phyloP scores from a whole-genome alignment of 2,113 vertebrate species.

The Vidua macroura region DNA sequence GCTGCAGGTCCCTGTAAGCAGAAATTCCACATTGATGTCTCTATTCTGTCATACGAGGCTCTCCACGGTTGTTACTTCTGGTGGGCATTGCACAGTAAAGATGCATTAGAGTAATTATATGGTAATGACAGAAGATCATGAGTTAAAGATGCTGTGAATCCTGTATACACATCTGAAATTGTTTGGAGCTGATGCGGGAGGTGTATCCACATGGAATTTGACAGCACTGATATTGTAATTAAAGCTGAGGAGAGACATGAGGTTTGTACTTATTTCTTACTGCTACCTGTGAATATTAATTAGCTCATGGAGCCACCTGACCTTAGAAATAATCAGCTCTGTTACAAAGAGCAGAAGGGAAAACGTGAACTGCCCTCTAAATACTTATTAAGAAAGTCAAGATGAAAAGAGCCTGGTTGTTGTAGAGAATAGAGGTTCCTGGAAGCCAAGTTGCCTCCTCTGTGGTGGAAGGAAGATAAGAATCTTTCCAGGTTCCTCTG shows the following conservation, averaged over 20 bases:
- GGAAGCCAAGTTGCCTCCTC: neutral
- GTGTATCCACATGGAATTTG: slow-evolving; percentile 48
- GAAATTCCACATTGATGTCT: slow-evolving; percentile 5
- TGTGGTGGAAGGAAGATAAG: neutral
- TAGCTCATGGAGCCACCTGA: slow-evolving; percentile 45
- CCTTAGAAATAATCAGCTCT: slow-evolving; percentile 35
- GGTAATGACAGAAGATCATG: slow-evolving; percentile 65
- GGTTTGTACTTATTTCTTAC: slow-evolving; percentile 29
- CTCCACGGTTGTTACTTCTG: neutral
- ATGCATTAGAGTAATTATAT: slow-evolving; percentile 64
- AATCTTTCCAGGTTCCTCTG: neutral
- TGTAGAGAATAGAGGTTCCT: neutral
- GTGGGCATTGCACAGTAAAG: neutral
- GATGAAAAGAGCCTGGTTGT: neutral
- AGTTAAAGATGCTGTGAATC: slow-evolving; percentile 50
- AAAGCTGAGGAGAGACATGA: slow-evolving; percentile 52
- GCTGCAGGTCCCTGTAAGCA: neutral
- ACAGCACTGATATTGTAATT: slow-evolving; percentile 61
- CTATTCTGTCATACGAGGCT: neutral
- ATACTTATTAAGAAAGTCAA: neutral
- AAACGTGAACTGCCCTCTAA: neutral
- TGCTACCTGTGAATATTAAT: slow-evolving; percentile 65
- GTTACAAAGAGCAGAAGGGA: slow-evolving; percentile 3
- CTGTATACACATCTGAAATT: slow-evolving; percentile 42
- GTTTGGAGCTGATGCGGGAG: slow-evolving; percentile 39